Conservation (phyloP, 2,113 vertebrate genomes). For the Marmota monax region DNA sequence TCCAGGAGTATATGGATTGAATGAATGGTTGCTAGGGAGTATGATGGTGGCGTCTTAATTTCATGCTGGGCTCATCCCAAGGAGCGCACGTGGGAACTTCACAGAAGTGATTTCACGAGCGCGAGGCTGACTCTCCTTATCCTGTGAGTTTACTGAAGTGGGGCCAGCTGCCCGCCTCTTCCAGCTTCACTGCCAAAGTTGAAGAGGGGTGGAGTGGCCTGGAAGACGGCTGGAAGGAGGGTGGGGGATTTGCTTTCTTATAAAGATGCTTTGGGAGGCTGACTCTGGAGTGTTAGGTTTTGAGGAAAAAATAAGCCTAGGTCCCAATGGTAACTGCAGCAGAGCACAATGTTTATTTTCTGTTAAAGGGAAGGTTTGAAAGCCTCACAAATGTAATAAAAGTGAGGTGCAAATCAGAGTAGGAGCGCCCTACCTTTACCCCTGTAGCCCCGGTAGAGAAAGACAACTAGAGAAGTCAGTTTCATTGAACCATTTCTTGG, state of each 20-base stretch:
- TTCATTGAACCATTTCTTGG: background rate
- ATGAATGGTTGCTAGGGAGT: constrained; percentile 62
- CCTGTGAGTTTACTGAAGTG: constrained; percentile 63
- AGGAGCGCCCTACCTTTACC: background rate
- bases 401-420: background rate
- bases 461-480: background rate
- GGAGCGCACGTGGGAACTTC: constrained; percentile 66
- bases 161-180: constrained; percentile 69
- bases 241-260: constrained; percentile 65
- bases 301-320: constrained; percentile 17
- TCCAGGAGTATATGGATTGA: background rate
- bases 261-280: constrained; percentile 54
- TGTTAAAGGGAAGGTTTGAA: background rate
- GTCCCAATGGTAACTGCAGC: background rate
- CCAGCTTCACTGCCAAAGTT: constrained; percentile 58
- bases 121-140: constrained; percentile 64
- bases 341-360: background rate
- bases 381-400: background rate
- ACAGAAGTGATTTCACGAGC: constrained; percentile 67
- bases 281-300: constrained; percentile 48
- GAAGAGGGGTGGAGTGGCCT: constrained; percentile 73
- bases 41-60: background rate
- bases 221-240: constrained; percentile 61
- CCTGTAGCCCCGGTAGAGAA: background rate
- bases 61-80: constrained; percentile 28